Evolutionary conservation across 2,797 vertebrate genomes (phyloP).

Genomic region (Astyanax mexicanus): DNA sequence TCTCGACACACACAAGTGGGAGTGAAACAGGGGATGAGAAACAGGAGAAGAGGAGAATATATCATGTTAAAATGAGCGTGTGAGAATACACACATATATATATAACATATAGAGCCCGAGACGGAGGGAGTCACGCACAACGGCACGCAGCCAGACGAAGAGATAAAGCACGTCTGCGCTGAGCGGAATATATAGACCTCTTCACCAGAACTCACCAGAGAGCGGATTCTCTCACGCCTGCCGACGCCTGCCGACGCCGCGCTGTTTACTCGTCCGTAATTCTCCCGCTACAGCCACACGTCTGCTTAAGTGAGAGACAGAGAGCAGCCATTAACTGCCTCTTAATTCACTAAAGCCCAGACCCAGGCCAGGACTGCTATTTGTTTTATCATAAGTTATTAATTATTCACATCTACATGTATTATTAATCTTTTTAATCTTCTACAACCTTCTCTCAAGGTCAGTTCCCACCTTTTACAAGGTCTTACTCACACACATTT

Average conservation of each 20-base stretch:
- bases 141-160: conserved; percentile 3
- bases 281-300: conserved; percentile 18
- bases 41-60: conserved; percentile 1
- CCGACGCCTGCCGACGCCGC: conserved; percentile 20
- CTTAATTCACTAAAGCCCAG: conserved; percentile 30
- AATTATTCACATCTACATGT: background rate
- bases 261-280: conserved; percentile 33
- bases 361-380: background rate
- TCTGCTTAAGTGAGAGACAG: conserved; percentile 13
- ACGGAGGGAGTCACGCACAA: conserved; percentile 5
- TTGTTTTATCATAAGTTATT: background rate
- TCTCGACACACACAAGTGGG: conserved; percentile 19
- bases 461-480: too few relatives aligned
- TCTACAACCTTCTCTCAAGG: too few relatives aligned
- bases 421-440: background rate
- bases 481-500: too few relatives aligned
- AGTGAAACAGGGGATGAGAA: conserved; percentile 8
- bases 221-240: conserved; percentile 1
- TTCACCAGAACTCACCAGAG: conserved; percentile 9
- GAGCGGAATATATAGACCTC: conserved; percentile 21
- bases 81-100: conserved; percentile 17
- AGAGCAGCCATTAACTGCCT: conserved; percentile 29
- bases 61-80: background rate
- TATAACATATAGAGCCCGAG: conserved; percentile 4
- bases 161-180: conserved; percentile 21